Evolutionary conservation across 2,888 invertebrate species (phyloP), one percentile per base, ranked within the genome.

Genomic region (Diogma glabrata): DNA sequence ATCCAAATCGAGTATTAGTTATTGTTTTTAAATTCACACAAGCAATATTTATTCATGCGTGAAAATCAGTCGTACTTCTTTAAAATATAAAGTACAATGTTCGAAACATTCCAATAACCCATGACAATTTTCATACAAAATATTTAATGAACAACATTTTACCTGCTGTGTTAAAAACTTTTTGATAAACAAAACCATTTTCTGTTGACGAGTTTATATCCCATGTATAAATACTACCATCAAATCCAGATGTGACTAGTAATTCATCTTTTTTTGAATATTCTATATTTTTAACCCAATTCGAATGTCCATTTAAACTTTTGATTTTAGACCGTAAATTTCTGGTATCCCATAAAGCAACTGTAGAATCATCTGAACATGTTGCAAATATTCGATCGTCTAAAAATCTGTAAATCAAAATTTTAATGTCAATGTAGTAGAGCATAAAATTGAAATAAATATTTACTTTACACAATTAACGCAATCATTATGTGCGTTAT

Each of bases 281-380:
- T 65, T 95, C 94, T 57, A 95, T 91, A 67, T 93, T 95, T 69
- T 95, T 95, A 46, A 91, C 94, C 94, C 94, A 95, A 71, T 91
- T 92, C 0, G 87, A 84, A 68, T 95, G 94, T 1, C 93, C 94
- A 54, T 80, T 77, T 9, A 94, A 73, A 12, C 83, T 82, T 53
- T 84, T 77, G 52, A 89, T 80, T 61, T 83, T 82, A 52, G 79
- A 77, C 61, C 83, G 86, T 50, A 93, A 71, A 67, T 85, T 87
- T 50, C 95, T 76, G n/a, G 87, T 79, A 67, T 95, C 94, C 94
- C 94, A 95, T 47, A 94, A 66, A 26, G 89, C 90, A 46, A 95
- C 89, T 4, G 92, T 91, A 14, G 84, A 87, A 66, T 95, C 94
- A 66, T 95, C 94, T 1, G 93, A 93, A 64, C 94, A 93, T 1